Evolutionary conservation across 2,113 vertebrate species (phyloP).

Genomic region (Esox niger): DNA sequence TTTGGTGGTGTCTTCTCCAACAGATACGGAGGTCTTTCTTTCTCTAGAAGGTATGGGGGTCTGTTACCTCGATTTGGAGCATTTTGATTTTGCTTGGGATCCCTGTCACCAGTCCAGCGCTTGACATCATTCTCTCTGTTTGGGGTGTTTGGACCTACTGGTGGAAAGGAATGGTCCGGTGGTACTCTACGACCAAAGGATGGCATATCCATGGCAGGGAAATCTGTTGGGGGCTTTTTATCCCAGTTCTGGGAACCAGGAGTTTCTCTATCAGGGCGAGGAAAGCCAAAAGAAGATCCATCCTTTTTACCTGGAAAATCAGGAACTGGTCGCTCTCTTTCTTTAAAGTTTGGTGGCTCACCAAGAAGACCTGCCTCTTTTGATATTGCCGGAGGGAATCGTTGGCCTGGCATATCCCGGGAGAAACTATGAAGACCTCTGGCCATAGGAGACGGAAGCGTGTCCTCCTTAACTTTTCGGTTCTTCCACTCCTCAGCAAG

Average conservation of each 20-base stretch:
- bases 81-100: slow-evolving; percentile 53
- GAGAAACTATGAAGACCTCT: slow-evolving; percentile 40
- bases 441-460: slow-evolving; percentile 30
- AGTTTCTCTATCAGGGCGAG: slow-evolving; percentile 32
- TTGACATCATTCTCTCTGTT: slow-evolving; percentile 59
- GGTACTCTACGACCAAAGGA: slow-evolving; percentile 45
- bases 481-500: slow-evolving; percentile 74
- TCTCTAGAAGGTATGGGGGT: slow-evolving; percentile 29
- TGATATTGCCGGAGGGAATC: slow-evolving; percentile 48
- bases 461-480: slow-evolving; percentile 49
- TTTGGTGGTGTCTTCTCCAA: slow-evolving; percentile 51
- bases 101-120: slow-evolving; percentile 60
- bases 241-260: slow-evolving; percentile 40
- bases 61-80: slow-evolving; percentile 45
- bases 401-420: slow-evolving; percentile 42
- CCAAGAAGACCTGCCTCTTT: slow-evolving; percentile 48
- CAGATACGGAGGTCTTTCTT: slow-evolving; percentile 48
- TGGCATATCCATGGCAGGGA: slow-evolving; percentile 48
- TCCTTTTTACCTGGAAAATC: slow-evolving; percentile 63
- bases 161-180: slow-evolving; percentile 48
- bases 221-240: slow-evolving; percentile 35
- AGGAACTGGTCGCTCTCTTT: slow-evolving; percentile 41
- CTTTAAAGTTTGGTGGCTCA: slow-evolving; percentile 47
- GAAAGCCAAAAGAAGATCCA: slow-evolving; percentile 33
- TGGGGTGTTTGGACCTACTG: slow-evolving; percentile 42